Base-by-base conservation (phyloP, 2,797 vertebrate genomes). In the Chelon labrosus region DNA sequence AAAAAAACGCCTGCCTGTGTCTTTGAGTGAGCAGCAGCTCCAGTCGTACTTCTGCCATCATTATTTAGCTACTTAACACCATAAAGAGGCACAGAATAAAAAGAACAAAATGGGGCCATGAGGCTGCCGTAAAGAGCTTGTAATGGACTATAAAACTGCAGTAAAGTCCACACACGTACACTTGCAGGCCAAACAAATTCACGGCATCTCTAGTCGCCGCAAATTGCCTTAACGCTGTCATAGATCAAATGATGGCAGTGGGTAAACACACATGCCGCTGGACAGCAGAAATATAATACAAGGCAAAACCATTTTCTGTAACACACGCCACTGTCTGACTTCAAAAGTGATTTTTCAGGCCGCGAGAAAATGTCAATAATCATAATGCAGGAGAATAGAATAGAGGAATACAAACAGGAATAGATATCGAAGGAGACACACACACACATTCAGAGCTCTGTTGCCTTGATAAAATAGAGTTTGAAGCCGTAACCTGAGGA, bases 71-170 rank as follows among this genome's bases (percentile, higher is more conserved):
- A 81, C 78, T 87, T 88, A 85, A 76, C 62, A 7, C 65, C 66
- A 60, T 85, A 68, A 87, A 89, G 78, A 88, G 70, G 81, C 64
- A 74, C 59, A 46, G 73, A 80, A 83, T 85, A 80, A 87, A 86
- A 85, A 73, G 76, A 85, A 78, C 65, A 82, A 77, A 85, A 78
- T 53, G 71, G 50, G 81, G 78, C 81, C 75, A 65, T 75, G 71
- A 82, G 76, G 70, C 73, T 79, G 77, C 72, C 71, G 76, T 86
- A 85, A 87, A 81, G 80, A 73, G 65, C 85, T 84, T 59, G 63
- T 85, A 85, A 84, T 88, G 77, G 81, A 85, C 83, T 71, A 85
- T 91, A 86, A 89, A 88, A 70, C 60, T 77, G 82, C 70, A 82
- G 74, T 86, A 79, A 87, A 89, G 80, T 70, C 66, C 51, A 72